Conservation (phyloP, 2,888 invertebrate species). For the Dermolepida albohirtum region DNA sequence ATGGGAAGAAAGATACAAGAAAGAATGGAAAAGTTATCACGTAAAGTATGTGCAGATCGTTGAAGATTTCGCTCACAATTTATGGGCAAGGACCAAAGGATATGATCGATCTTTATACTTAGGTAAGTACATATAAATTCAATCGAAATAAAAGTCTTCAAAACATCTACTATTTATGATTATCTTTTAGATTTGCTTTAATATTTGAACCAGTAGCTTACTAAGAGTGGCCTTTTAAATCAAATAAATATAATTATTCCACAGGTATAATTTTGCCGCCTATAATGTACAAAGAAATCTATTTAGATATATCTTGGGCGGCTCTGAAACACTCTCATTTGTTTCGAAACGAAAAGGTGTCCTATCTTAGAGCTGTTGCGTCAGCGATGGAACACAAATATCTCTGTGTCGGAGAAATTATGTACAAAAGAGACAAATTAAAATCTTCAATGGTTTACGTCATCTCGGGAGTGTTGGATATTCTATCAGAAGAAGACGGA, state of each 20-base stretch:
- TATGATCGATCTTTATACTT: conserved; percentile 2
- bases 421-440: conserved; percentile 46
- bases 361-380: conserved; percentile 43
- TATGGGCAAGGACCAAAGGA: conserved; percentile 41
- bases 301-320: conserved; percentile 45
- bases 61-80: conserved; percentile 9
- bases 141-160: too few relatives aligned
- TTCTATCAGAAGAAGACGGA: conserved; percentile 53
- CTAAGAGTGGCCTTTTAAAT: too few relatives aligned
- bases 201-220: too few relatives aligned
- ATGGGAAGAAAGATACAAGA: conserved; percentile 15
- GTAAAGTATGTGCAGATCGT: conserved; percentile 26
- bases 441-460: conserved; percentile 51
- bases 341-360: conserved; percentile 46
- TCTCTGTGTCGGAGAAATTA: conserved; percentile 47
- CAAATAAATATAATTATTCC: too few relatives aligned
- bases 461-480: conserved; percentile 50
- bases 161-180: too few relatives aligned
- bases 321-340: conserved; percentile 47
- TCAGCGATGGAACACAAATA: conserved; percentile 41
- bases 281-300: conserved; percentile 44
- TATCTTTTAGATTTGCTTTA: too few relatives aligned
- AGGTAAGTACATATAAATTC: conserved; percentile 16
- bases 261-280: conserved; percentile 41
- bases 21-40: conserved; percentile 40